phyloP scores from a whole-genome alignment of 2,113 vertebrate species.

The Calidris pugnax region DNA sequence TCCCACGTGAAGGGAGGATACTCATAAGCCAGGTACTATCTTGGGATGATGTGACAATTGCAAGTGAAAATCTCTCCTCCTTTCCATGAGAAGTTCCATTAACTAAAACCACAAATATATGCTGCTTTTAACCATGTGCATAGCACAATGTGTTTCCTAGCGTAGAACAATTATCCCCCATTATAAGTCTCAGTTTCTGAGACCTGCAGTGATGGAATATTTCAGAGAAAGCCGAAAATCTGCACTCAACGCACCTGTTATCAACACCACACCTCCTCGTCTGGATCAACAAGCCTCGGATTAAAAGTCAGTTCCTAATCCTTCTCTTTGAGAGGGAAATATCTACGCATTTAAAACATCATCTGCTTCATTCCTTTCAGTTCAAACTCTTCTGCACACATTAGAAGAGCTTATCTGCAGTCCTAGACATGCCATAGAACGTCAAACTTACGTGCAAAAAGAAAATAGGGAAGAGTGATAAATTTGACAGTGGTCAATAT shows the following conservation, averaged over 20 bases:
- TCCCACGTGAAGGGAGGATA: background rate
- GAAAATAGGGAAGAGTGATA: background rate
- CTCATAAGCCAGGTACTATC: accelerated
- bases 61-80: background rate
- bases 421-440: background rate
- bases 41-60: background rate
- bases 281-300: background rate
- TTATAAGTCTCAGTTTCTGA: background rate
- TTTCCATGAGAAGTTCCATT: background rate
- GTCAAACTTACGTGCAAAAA: background rate
- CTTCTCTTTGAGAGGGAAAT: background rate
- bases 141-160: background rate
- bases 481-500: background rate
- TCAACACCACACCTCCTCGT: background rate
- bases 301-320: background rate
- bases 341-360: background rate
- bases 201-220: background rate
- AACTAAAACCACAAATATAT: background rate
- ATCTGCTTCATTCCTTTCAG: background rate
- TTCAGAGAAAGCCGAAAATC: background rate
- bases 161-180: background rate
- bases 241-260: background rate
- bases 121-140: background rate
- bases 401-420: background rate
- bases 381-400: background rate